Conservation (phyloP, 1,140 invertebrate genomes). For the Drosophila insularis region DNA sequence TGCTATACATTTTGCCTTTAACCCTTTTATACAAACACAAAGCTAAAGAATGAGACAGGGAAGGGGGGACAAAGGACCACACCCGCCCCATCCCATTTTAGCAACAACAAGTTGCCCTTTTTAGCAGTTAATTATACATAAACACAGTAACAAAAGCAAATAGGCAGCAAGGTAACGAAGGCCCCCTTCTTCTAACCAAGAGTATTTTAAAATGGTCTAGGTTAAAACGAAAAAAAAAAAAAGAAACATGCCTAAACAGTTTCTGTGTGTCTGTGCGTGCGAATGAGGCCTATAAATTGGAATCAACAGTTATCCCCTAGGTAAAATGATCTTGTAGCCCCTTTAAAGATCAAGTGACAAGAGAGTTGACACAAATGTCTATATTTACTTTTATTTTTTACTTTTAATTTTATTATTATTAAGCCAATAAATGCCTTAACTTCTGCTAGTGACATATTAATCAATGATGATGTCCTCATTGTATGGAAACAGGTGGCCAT, state of each 20-base stretch:
- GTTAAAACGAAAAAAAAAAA: not conserved
- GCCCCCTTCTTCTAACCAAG: not conserved
- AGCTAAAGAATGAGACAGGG: conserved; percentile 14
- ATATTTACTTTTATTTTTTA: not conserved
- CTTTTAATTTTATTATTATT: not conserved
- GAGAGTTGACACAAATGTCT: conserved; percentile 28
- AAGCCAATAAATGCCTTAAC: conserved; percentile 6
- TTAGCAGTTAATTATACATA: conserved; percentile 78
- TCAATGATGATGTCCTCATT: conserved; percentile 81
- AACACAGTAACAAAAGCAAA: conserved; percentile 16
- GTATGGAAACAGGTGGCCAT: conserved; percentile 74
- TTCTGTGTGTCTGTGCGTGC: not conserved
- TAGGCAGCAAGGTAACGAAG: not conserved
- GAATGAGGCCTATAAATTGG: too few species aligned
- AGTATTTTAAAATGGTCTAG: not conserved
- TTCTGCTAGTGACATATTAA: conserved; percentile 68
- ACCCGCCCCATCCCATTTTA: conserved; percentile 46
- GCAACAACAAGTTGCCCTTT: conserved; percentile 77
- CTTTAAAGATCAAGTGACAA: too few species aligned
- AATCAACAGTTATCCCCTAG: too few species aligned
- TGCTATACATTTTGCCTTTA: conserved; percentile 74
- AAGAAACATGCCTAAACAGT: not conserved
- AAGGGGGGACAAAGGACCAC: conserved; percentile 39
- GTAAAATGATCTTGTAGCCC: too few species aligned
- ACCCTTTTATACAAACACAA: conserved; percentile 47